Evolutionary conservation across 2,888 invertebrate genomes (phyloP).

Genomic region (Rhimphoctona megacephalus): DNA sequence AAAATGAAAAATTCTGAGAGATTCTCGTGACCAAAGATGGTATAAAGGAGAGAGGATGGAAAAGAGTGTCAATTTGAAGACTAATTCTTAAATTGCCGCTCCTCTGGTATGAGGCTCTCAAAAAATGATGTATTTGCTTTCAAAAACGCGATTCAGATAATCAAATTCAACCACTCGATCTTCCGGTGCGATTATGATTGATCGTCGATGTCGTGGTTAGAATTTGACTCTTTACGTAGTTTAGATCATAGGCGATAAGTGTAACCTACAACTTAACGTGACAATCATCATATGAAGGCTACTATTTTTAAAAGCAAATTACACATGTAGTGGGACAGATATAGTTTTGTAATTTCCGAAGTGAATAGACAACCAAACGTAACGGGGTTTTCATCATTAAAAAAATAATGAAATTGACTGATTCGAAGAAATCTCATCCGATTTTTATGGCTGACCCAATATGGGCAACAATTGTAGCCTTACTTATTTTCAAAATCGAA

Average conservation of each 20-base stretch:
- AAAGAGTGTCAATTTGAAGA: background rate
- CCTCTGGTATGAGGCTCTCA: background rate
- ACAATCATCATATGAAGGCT: too few species aligned
- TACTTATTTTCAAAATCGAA: background rate
- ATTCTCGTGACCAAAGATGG: background rate
- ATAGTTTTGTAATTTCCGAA: background rate
- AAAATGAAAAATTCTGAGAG: background rate
- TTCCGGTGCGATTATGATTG: slow-evolving; percentile 27
- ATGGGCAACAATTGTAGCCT: background rate
- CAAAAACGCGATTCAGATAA: background rate
- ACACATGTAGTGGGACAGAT: background rate
- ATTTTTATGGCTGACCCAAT: background rate
- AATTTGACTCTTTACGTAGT: slow-evolving; percentile 11
- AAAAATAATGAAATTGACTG: background rate
- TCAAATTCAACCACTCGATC: background rate
- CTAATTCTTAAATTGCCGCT: background rate
- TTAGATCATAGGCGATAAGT: background rate
- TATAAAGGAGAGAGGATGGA: background rate
- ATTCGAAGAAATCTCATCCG: background rate
- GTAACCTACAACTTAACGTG: background rate
- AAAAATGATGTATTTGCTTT: background rate
- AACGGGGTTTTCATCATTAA: slow-evolving; percentile 4
- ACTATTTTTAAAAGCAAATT: background rate
- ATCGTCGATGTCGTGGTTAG: slow-evolving; percentile 10
- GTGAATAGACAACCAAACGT: background rate